Conservation (phyloP, 2,888 invertebrate species). For the Crematogaster levior region DNA sequence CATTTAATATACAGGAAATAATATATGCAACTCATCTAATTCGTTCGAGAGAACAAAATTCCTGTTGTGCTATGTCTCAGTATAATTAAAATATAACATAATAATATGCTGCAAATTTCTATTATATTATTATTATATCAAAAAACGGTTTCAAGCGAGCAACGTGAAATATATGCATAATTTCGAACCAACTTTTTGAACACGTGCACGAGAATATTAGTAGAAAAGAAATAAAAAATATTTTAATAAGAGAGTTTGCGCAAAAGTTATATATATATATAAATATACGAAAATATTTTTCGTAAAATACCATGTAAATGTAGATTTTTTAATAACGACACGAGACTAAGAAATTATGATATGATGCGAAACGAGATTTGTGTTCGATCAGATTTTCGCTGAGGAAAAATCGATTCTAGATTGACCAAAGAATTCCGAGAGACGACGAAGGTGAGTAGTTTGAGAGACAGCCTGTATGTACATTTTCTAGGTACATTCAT, state of each 20-base stretch:
- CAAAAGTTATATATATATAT: background rate
- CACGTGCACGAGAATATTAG: background rate
- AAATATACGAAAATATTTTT: background rate
- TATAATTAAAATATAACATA: background rate
- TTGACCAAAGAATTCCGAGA: background rate
- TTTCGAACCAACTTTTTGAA: background rate
- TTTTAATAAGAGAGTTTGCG: slow-evolving; percentile 7
- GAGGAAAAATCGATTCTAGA: slow-evolving; percentile 25
- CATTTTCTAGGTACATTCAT: slow-evolving; percentile 30
- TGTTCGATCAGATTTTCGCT: slow-evolving; percentile 7
- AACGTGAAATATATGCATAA: background rate
- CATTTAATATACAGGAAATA: slow-evolving; percentile 8
- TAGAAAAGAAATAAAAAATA: background rate
- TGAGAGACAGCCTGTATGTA: background rate
- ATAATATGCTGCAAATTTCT: slow-evolving; percentile 15
- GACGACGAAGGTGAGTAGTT: background rate
- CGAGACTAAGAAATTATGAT: slow-evolving; percentile 1
- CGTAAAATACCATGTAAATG: background rate
- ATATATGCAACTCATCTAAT: background rate
- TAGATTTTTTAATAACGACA: slow-evolving; percentile 5
- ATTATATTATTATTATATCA: background rate
- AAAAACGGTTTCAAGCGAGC: background rate
- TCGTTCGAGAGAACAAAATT: slow-evolving; percentile 8
- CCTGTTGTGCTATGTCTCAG: background rate
- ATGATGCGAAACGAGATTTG: background rate